Evolutionary conservation across 2,797 vertebrate species (phyloP), one percentile per base, ranked within the genome.

Genomic region (Alosa sapidissima): DNA sequence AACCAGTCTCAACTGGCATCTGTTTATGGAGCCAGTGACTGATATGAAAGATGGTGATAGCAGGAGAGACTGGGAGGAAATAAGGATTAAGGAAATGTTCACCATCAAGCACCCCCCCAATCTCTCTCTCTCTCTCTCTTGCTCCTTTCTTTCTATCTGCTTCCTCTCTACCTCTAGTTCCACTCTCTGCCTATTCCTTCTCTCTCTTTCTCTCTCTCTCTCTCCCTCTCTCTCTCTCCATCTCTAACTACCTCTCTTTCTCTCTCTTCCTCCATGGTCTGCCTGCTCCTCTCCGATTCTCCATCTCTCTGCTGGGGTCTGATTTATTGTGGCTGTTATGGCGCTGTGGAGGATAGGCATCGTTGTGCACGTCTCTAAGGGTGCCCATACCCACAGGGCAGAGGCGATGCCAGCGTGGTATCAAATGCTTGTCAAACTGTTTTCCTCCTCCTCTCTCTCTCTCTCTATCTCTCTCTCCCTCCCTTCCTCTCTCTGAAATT

Each of bases 381-480:
- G 16, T 16, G 85, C 81, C 86, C 88, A 84, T 86, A 87, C 94
- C 91, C 90, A 88, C 14, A 82, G 88, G 90, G 86, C 90, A 92
- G 16, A 82, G 88, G 89, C 28, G 91, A 88, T 92, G 89, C 92
- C 90, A 93, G 90, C 92, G 85, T 91, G 91, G 83, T 89, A 91
- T 92, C 88, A 90, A 92, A 88, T 89, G 90, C 88, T n/a, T 52
- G 36, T 81, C 75, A 65, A 65, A 65, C 60, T 65, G 24, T 10
- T 65, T 21, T 65, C 24, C 7, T 3, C 9, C 24, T 28, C 2
- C 60, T 24, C 60, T 10, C n/a, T 24, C n/a, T 24, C 65, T 72
- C 65, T 36, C 65, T 72, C 9, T 62, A n/a, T 62, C 55, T n/a
- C 75, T 81, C 75, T 81, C 28, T 81, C 78, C n/a, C 16, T 72